Conservation (phyloP, 2,888 invertebrate species). For the Malachius bipustulatus region DNA sequence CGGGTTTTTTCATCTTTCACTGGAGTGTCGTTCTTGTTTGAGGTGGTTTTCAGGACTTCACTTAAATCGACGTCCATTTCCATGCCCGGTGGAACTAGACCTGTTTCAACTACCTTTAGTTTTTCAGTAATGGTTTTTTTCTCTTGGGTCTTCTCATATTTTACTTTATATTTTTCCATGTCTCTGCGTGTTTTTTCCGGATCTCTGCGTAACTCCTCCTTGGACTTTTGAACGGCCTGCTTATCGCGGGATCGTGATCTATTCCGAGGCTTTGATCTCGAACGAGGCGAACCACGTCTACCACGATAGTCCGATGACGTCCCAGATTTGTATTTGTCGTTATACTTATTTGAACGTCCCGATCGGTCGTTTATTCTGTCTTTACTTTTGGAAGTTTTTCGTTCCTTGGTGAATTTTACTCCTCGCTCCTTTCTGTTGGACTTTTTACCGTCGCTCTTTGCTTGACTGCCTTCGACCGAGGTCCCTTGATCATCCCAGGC, state of each 20-base stretch:
- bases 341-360: background rate
- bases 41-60: constrained; percentile 15
- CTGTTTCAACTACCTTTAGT: constrained; percentile 35
- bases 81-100: constrained; percentile 38
- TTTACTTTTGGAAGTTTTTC: constrained; percentile 9
- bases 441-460: constrained; percentile 5
- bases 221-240: constrained; percentile 8
- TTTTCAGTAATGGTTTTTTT: constrained; percentile 34
- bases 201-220: constrained; percentile 28
- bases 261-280: constrained; percentile 9
- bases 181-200: constrained; percentile 36
- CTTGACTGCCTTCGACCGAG: constrained; percentile 16
- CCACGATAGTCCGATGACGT: background rate
- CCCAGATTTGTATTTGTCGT: background rate
- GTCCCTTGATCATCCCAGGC: constrained; percentile 31
- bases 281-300: constrained; percentile 6
- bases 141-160: constrained; percentile 33
- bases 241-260: background rate
- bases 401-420: constrained; percentile 5
- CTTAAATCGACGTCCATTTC: constrained; percentile 35
- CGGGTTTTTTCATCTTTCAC: constrained; percentile 4
- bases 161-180: constrained; percentile 35
- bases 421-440: constrained; percentile 3
- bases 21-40: constrained; percentile 8
- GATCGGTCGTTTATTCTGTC: constrained; percentile 2